phyloP scores from a whole-genome alignment of 2,888 invertebrate genomes.

The Isotomurus palustris region DNA sequence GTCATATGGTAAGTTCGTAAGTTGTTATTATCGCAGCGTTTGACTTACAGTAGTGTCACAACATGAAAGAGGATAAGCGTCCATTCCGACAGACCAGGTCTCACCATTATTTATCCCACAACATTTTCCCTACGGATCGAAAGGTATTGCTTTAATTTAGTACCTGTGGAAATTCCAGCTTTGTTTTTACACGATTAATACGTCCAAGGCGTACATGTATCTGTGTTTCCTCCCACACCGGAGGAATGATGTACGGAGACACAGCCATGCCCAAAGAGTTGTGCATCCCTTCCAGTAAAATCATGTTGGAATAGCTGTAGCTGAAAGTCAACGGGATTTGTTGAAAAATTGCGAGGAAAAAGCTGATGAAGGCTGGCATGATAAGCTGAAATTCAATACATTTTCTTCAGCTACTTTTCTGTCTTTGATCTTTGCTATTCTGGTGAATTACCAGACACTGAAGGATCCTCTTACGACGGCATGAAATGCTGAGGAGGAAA shows the following conservation, averaged over 20 bases:
- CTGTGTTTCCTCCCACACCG: slow-evolving; percentile 26
- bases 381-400: slow-evolving; percentile 13
- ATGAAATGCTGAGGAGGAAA: slow-evolving; percentile 4
- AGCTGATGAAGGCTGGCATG: slow-evolving; percentile 25
- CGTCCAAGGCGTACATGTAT: slow-evolving; percentile 10
- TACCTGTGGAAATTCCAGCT: background rate
- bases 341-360: slow-evolving; percentile 27
- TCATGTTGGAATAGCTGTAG: slow-evolving; percentile 19
- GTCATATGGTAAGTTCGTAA: too few species aligned
- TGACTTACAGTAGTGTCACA: slow-evolving; percentile 22
- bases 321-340: slow-evolving; percentile 21
- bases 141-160: background rate
- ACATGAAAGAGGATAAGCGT: slow-evolving; percentile 16
- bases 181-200: background rate
- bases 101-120: slow-evolving; percentile 17
- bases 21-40: too few species aligned
- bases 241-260: slow-evolving; percentile 9
- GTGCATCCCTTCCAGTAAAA: slow-evolving; percentile 14
- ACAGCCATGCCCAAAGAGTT: slow-evolving; percentile 1
- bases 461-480: slow-evolving; percentile 19
- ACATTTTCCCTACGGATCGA: slow-evolving; percentile 15
- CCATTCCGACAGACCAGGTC: slow-evolving; percentile 6
- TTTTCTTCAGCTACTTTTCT: background rate
- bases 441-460: slow-evolving; percentile 15
- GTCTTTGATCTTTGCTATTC: background rate